A percentile compares a stretch with the other conserved stretches of the same genome.
These are phyloP conservation scores for Melipona beecheii DNA, from an alignment of 2,888 invertebrate species.

Conservation along the genomic window DNA sequence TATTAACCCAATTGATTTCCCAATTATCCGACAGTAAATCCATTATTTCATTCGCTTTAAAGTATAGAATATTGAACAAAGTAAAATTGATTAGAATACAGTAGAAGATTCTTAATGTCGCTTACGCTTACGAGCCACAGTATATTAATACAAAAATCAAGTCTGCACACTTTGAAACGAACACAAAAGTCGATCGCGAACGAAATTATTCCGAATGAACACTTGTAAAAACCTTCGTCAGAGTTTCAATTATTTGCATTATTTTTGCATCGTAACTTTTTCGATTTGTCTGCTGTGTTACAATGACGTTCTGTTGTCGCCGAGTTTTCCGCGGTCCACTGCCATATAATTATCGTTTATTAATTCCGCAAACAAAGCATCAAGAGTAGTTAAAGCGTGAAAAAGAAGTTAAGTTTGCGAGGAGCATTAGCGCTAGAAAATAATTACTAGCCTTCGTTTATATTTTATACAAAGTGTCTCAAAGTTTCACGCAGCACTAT, in stretches of 20 bases:
- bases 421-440: constrained; percentile 49
- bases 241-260: no score
- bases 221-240: no score
- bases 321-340: no score
- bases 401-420: constrained; percentile 21
- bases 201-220: no score
- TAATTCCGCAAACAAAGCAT: constrained; percentile 31
- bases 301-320: not conserved
- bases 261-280: not conserved
- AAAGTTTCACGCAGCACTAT: constrained; percentile 59
- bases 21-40: no score
- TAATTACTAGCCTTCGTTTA: constrained; percentile 64
- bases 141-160: no score
- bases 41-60: not conserved
- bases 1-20: not conserved
- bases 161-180: no score
- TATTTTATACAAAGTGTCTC: constrained; percentile 65
- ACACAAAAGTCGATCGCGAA: no score
- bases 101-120: no score
- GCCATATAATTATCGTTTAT: not conserved
- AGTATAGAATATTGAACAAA: not conserved
- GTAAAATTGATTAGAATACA: not conserved
- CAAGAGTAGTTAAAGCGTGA: constrained; percentile 11
- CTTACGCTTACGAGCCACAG: no score
- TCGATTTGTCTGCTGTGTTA: not conserved